Evolutionary conservation across 2,888 invertebrate species (phyloP).

Genomic region (Drosophila prostipennis): DNA sequence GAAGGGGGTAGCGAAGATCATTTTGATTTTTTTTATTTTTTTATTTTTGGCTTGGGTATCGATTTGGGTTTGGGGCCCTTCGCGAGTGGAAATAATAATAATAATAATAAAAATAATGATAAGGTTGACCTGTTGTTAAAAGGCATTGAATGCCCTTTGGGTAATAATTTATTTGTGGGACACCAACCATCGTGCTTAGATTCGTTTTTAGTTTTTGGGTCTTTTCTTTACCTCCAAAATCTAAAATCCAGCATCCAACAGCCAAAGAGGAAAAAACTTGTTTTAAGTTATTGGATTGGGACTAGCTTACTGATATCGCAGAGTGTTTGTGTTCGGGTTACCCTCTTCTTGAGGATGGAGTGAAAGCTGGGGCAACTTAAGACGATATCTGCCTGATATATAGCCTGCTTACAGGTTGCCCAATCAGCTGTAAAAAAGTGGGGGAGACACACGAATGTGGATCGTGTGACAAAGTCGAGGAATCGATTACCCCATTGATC

Average conservation of each 20-base stretch:
- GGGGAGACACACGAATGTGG: conserved; percentile 56
- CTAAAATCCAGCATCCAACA: conserved; percentile 2
- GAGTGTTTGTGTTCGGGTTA: conserved; percentile 46
- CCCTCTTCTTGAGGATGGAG: conserved; percentile 55
- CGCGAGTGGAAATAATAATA: conserved; percentile 73
- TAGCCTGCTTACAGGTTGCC: conserved; percentile 44
- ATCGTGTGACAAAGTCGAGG: conserved; percentile 72
- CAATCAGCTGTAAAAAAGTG: conserved; percentile 33
- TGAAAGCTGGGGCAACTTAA: conserved; percentile 71
- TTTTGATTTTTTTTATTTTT: conserved; percentile 56
- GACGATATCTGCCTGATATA: conserved; percentile 69
- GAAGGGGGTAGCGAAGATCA: conserved; percentile 56
- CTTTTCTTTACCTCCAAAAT: conserved; percentile 37
- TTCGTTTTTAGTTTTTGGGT: conserved; percentile 47
- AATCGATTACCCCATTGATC: conserved; percentile 41
- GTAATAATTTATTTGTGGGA: conserved; percentile 80
- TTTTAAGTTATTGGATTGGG: conserved; percentile 68
- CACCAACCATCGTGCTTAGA: conserved; percentile 72
- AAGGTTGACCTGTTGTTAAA: conserved; percentile 82
- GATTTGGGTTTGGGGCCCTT: conserved; percentile 37
- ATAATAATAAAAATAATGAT: conserved; percentile 81
- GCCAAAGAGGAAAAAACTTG: conserved; percentile 39
- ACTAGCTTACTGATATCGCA: conserved; percentile 58
- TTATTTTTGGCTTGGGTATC: conserved; percentile 35
- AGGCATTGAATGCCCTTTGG: conserved; percentile 82